These are phyloP conservation scores for human (Homo sapiens) DNA, from an alignment of 2,113 vertebrate species.

Conservation along the genomic window GRCh38 chr16:76592001-76592500, in stretches of 20 bases:
- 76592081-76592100: background rate
- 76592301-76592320: background rate
- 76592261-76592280: background rate
- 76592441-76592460: background rate
- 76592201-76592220: background rate
- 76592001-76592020: background rate
- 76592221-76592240: background rate
- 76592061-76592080: background rate
- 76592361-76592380: rapidly evolving
- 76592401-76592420: background rate
- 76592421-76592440: too few relatives aligned
- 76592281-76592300: background rate
- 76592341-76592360: too few relatives aligned
- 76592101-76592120: background rate
- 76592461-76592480: background rate
- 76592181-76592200: background rate
- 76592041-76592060: background rate
- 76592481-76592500: background rate
- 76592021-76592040: background rate
- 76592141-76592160: background rate
- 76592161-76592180: background rate
- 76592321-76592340: rapidly evolving
- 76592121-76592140: background rate
- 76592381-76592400: rapidly evolving
- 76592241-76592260: background rate